Base-by-base conservation (phyloP, 2,797 vertebrate genomes). In the Phaenicophaeus curvirostris region DNA sequence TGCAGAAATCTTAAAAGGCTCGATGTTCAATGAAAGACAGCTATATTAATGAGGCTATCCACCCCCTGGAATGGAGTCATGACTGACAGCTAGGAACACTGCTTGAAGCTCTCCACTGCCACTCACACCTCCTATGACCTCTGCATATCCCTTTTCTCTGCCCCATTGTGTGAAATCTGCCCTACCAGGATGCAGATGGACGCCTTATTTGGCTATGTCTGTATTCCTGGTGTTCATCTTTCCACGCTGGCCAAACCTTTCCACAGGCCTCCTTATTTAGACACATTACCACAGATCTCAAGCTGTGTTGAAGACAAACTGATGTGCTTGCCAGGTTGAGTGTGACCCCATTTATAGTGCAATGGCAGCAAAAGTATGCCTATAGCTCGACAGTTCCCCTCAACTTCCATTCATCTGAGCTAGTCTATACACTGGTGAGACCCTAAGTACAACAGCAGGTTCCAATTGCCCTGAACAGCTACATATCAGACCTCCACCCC, bases 161-260 rank as follows among this genome's bases (percentile, higher is more conserved):
- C 57, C 68, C 53, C 0, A 0, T 14, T 41, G 30, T 33, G 61
- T 74, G 1, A 0, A 1, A 3, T 5, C 50, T 35, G 50, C 16
- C 6, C n/a, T 53, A 50, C 6, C 27, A 53, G 53, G 31, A 48
- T 67, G 44, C 30, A 69, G 33, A 30, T 19, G 54, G 50, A 28
- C 46, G 33, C 9, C 4, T 15, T 77, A 16, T 15, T 55, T 80
- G 73, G 48, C 42, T 85, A n/a, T 12, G 16, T 10, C 44, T 77
- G 55, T 33, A 58, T 28, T 67, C 83, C 42, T 69, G 24, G 13
- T 8, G 30, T 8, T 68, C 55, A 68, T n/a, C 39, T 63, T 68
- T 65, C 55, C 54, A n/a, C 57, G 39, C 7, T 53, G 12, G 9
- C 61, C 50, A 85, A 84, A 68, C n/a, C 39, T 63, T 68, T 65